phyloP scores from a whole-genome alignment of 1,140 invertebrate species.

The Littorina saxatilis region DNA sequence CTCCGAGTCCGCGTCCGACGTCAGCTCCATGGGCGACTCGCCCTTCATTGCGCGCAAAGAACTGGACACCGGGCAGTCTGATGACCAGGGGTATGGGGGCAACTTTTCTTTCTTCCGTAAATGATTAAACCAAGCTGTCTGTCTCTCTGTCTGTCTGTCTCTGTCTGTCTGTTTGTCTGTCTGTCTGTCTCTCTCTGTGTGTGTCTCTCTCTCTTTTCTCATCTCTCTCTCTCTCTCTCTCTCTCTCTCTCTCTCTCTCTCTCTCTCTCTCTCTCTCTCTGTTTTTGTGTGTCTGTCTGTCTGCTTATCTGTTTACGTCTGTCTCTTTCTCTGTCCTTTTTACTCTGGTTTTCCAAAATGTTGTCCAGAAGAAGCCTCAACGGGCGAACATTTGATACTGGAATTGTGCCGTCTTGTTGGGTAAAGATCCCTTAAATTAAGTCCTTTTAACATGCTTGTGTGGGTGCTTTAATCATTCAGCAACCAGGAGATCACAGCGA shows the following conservation, averaged over 20 bases:
- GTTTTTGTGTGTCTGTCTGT: not conserved
- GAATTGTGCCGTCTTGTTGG: too few relatives aligned
- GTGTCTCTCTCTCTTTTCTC: not conserved
- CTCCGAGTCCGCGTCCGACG: not conserved
- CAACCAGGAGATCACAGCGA: slow-evolving; percentile 46
- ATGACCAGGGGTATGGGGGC: too few relatives aligned
- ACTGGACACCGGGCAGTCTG: not conserved
- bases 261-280: not conserved
- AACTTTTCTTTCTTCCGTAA: too few relatives aligned
- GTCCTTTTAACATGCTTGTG: too few relatives aligned
- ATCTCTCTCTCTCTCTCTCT: not conserved
- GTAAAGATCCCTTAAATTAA: too few relatives aligned
- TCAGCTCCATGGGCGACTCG: not conserved
- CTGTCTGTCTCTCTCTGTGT: not conserved
- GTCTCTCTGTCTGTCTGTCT: not conserved
- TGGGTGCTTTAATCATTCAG: too few relatives aligned
- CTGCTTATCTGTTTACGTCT: not conserved
- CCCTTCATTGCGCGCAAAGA: slow-evolving; percentile 3
- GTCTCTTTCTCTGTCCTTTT: too few relatives aligned
- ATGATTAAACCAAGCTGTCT: too few relatives aligned
- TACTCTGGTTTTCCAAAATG: too few relatives aligned
- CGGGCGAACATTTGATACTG: too few relatives aligned
- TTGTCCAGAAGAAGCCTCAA: too few relatives aligned
- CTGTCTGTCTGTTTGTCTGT: too few relatives aligned
- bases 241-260: not conserved